Evolutionary conservation across 2,797 vertebrate genomes (phyloP).

Genomic region (Microchirus variegatus): DNA sequence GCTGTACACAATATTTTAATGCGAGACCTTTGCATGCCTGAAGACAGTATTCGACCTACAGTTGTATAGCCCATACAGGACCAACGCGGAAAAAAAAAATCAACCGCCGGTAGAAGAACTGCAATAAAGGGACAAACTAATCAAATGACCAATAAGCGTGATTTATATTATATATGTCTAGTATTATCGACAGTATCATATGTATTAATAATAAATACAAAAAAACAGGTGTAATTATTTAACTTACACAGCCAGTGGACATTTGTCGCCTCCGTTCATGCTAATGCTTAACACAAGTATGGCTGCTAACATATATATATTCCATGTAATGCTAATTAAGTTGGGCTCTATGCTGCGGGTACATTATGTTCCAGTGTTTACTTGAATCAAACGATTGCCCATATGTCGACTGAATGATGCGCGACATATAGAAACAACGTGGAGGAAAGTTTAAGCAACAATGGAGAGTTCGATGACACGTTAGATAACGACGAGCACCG

Average conservation of each 20-base stretch:
- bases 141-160: neutral
- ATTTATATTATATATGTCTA: neutral
- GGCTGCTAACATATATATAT: neutral
- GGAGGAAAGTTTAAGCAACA: conserved; percentile 11
- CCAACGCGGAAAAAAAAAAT: neutral
- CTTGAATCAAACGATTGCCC: neutral
- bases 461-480: conserved; percentile 15
- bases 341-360: fast-evolving
- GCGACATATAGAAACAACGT: no score
- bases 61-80: neutral
- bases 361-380: no score
- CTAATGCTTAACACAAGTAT: conserved; percentile 28
- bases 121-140: neutral
- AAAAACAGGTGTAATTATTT: no score
- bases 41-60: neutral
- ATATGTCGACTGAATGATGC: no score
- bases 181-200: neutral
- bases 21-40: neutral
- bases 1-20: neutral
- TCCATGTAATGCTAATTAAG: neutral
- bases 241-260: neutral
- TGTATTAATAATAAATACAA: fast-evolving
- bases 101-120: neutral
- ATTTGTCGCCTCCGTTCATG: conserved; percentile 1
- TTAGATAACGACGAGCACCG: conserved; percentile 38